Evolutionary conservation across 2,113 vertebrate genomes (phyloP).

Genomic region (Triplophysa rosa): DNA sequence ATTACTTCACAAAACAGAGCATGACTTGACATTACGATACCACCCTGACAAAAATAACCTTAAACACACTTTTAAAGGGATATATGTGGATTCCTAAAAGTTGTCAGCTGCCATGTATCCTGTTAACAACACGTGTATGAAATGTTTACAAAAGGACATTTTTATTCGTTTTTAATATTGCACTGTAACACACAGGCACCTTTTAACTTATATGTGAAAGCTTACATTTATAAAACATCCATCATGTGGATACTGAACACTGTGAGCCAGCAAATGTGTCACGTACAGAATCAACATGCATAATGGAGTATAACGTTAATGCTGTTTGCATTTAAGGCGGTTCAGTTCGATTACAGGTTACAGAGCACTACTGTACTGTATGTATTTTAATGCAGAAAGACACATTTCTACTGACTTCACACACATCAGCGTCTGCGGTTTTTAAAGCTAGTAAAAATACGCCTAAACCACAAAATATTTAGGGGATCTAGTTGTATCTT

Average conservation of each 20-base stretch:
- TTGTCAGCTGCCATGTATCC: conserved; percentile 11
- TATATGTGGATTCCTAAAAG: background rate
- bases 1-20: background rate
- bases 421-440: background rate
- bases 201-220: background rate
- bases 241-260: background rate
- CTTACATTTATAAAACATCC: background rate
- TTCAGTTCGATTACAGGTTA: background rate
- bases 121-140: background rate
- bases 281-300: background rate
- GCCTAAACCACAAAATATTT: background rate
- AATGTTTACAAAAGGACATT: background rate
- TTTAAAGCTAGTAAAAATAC: background rate
- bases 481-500: no score
- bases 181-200: conserved; percentile 13
- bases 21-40: background rate
- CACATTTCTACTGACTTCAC: background rate
- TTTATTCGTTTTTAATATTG: background rate
- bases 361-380: background rate
- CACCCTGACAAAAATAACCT: background rate
- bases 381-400: background rate
- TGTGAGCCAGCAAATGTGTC: no score
- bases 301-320: background rate
- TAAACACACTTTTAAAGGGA: background rate
- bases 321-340: background rate